Conservation (phyloP, 2,888 invertebrate genomes). For the Linyphia triangularis region DNA sequence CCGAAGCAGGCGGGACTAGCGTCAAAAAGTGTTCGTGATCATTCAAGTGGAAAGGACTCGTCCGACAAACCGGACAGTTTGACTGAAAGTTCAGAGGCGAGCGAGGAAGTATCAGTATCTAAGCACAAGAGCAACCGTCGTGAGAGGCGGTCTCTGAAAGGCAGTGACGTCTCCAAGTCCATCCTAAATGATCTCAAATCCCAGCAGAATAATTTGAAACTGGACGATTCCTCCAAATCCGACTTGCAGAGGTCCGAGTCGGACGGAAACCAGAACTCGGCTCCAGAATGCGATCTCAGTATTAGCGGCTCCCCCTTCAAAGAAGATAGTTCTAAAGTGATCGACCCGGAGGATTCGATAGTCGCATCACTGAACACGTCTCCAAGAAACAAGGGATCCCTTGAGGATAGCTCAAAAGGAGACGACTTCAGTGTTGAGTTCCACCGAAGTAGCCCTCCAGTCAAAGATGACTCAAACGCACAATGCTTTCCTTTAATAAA, state of each 20-base stretch:
- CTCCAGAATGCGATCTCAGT: conserved; percentile 69
- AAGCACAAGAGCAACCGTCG: conserved; percentile 46
- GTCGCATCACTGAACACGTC: conserved; percentile 12
- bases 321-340: conserved; percentile 49
- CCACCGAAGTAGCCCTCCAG: conserved; percentile 65
- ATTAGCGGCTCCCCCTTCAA: conserved; percentile 64
- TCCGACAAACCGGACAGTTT: conserved; percentile 55
- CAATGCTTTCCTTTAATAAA: conserved; percentile 51
- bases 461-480: conserved; percentile 64
- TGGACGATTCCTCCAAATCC: conserved; percentile 35
- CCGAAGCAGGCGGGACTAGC: conserved; percentile 12
- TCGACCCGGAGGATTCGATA: conserved; percentile 34
- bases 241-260: conserved; percentile 67
- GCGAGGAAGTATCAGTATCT: conserved; percentile 18
- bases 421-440: conserved; percentile 38
- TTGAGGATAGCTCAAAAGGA: not conserved
- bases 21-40: conserved; percentile 10
- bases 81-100: conserved; percentile 60
- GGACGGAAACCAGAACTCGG: conserved; percentile 64
- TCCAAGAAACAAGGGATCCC: not conserved
- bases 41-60: not conserved
- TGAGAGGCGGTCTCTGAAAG: conserved; percentile 55
- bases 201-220: conserved; percentile 7
- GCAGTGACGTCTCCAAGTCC: conserved; percentile 57
- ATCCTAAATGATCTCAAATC: conserved; percentile 42